phyloP scores from a whole-genome alignment of 2,113 vertebrate genomes.

The Lagopus leucura region DNA sequence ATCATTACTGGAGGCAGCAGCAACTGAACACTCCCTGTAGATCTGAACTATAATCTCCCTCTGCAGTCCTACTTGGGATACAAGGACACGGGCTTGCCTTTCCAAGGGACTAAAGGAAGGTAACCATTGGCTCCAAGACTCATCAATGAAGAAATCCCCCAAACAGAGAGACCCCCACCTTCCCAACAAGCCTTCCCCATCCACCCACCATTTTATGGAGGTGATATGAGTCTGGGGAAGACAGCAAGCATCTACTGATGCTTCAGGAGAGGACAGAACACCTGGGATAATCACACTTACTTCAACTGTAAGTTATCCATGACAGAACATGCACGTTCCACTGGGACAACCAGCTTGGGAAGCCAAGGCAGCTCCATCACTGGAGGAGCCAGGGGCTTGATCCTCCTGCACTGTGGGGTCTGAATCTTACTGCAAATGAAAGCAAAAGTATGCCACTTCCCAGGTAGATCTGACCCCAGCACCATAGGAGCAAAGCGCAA shows the following conservation, averaged over 20 bases:
- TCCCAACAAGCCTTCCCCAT: background rate
- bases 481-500: background rate
- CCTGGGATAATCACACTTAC: background rate
- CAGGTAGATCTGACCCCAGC: background rate
- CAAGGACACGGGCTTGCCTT: background rate
- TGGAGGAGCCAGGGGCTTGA: background rate
- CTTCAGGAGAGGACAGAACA: background rate
- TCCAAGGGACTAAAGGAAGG: background rate
- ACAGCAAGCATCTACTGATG: background rate
- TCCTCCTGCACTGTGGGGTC: background rate
- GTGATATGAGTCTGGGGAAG: background rate
- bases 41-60: background rate
- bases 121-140: background rate
- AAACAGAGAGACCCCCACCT: background rate
- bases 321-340: fast-evolving
- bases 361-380: background rate
- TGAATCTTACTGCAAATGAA: background rate
- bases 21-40: background rate
- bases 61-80: background rate
- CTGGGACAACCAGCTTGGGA: background rate
- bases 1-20: background rate
- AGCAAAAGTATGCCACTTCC: background rate
- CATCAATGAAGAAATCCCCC: background rate
- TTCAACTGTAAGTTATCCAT: background rate
- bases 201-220: background rate